Base-by-base conservation (phyloP, 1,140 invertebrate genomes). In the Patella vulgata region DNA sequence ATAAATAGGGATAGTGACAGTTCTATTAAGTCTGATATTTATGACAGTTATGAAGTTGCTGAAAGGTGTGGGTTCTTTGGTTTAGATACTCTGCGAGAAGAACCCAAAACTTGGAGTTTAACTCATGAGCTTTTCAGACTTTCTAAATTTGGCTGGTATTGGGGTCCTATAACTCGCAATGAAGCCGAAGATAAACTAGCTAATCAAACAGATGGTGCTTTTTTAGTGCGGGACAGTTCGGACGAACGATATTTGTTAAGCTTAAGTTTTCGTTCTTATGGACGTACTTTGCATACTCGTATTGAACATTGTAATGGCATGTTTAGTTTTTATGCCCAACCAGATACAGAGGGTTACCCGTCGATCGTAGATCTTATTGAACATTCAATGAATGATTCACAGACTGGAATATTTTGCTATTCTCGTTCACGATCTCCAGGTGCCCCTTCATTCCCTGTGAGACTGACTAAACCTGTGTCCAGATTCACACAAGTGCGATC, bases 401-500 rank as follows among this genome's bases (percentile, higher is more conserved):
- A 89, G 63, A 87, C 87, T 14, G 88, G 89, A 36, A 88, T 90
- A n/a, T 90, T 91, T 77, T 91, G 90, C 81, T 91, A 92, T 76
- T 90, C 90, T 1, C 85, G 89, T 71, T 84, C 89, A 11, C 84
- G 88, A 28, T 87, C 88, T 58, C 89, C 89, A 17, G 87, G 88
- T 70, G 87, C 88, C 63, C 89, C 89, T 25, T 88, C 89, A 53
- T 90, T 90, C 80, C 89, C 90, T 21, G 90, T 92, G 33, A 86
- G 90, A 55, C 81, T 93, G n/a, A 90, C 89, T 36, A 91, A 90
- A 79, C 91, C 92, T 21, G 86, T 93, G 12, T 92, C 91, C 50
- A 85, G 91, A 58, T 92, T 92, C 72, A 89, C 87, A 23, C 87
- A 91, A 81, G 90, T 93, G 50, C 86, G 89, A 63, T 89, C 90